A percentile compares a stretch with the other conserved stretches of the same genome.
phyloP scores from a whole-genome alignment of 2,888 invertebrate species.

The Colletes collaris region DNA sequence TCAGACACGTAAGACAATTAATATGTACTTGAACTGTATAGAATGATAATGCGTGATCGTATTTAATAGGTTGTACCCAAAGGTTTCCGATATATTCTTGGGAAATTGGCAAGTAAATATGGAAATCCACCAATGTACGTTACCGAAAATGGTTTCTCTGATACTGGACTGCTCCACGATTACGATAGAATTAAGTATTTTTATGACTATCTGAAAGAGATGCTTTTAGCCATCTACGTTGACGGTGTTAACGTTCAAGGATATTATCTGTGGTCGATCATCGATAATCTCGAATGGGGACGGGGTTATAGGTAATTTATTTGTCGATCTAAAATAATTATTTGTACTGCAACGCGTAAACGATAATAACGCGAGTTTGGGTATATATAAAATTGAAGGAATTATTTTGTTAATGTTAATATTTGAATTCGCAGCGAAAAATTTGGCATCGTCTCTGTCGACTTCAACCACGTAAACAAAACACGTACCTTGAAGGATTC shows the following conservation, averaged over 20 bases:
- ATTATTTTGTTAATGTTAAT: background rate
- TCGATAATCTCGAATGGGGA: conserved; percentile 84
- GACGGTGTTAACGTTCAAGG: conserved; percentile 83
- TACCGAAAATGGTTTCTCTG: conserved; percentile 86
- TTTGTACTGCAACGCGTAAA: too few species aligned
- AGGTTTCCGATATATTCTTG: conserved; percentile 85
- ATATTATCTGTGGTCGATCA: conserved; percentile 83
- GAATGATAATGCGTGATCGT: too few species aligned
- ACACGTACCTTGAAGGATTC: conserved; percentile 87
- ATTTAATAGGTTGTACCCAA: conserved; percentile 84
- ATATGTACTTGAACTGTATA: too few species aligned
- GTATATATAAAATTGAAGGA: too few species aligned
- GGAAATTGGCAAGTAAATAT: conserved; percentile 83
- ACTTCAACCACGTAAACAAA: conserved; percentile 86
- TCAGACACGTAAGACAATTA: too few species aligned
- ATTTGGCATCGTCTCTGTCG: conserved; percentile 88
- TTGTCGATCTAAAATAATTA: too few species aligned
- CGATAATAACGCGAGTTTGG: too few species aligned
- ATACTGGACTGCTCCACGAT: conserved; percentile 83
- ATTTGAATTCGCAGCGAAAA: conserved; percentile 84
- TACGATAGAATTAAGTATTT: conserved; percentile 78
- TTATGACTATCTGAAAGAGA: conserved; percentile 71
- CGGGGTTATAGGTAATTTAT: conserved; percentile 78
- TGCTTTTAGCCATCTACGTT: conserved; percentile 71
- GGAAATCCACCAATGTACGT: conserved; percentile 85